phyloP scores from a whole-genome alignment of 2,113 vertebrate species.

The Oryzias celebensis region DNA sequence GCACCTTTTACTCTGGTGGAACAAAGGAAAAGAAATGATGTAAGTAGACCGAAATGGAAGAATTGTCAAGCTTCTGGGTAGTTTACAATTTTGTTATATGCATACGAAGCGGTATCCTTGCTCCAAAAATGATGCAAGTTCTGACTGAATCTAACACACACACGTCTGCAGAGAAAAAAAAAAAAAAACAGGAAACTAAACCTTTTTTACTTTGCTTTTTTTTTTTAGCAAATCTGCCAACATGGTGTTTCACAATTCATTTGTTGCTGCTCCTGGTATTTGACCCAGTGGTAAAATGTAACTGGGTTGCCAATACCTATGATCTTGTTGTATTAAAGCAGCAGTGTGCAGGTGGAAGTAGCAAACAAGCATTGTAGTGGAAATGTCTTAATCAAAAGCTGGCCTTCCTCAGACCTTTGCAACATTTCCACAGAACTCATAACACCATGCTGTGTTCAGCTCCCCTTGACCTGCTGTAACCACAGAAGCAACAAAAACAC shows the following conservation, averaged over 20 bases:
- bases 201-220: slow-evolving; percentile 9
- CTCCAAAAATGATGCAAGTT: slow-evolving; percentile 20
- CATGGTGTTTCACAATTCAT: slow-evolving; percentile 17
- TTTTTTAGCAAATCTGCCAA: slow-evolving; percentile 13
- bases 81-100: slow-evolving; percentile 3
- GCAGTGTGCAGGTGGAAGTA: slow-evolving; percentile 34
- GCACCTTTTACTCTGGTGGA: not conserved
- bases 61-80: not conserved
- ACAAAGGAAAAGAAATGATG: not conserved
- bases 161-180: not conserved
- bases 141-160: slow-evolving; percentile 1
- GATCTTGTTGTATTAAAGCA: slow-evolving; percentile 41
- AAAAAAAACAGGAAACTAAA: not conserved
- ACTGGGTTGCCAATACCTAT: slow-evolving; percentile 34
- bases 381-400: slow-evolving; percentile 59
- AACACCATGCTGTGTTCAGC: slow-evolving; percentile 54
- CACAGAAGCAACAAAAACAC: slow-evolving; percentile 57
- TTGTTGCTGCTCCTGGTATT: slow-evolving; percentile 7
- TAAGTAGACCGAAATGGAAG: not conserved
- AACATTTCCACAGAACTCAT: slow-evolving; percentile 55
- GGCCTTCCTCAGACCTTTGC: slow-evolving; percentile 59
- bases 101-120: slow-evolving; percentile 1
- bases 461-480: slow-evolving; percentile 71
- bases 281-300: slow-evolving; percentile 43
- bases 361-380: slow-evolving; percentile 49